Percentiles rank a stretch among this genome's conserved stretches.
Evolutionary conservation across 2,888 invertebrate species (phyloP).

Genomic region (Phaedon cochleariae): DNA sequence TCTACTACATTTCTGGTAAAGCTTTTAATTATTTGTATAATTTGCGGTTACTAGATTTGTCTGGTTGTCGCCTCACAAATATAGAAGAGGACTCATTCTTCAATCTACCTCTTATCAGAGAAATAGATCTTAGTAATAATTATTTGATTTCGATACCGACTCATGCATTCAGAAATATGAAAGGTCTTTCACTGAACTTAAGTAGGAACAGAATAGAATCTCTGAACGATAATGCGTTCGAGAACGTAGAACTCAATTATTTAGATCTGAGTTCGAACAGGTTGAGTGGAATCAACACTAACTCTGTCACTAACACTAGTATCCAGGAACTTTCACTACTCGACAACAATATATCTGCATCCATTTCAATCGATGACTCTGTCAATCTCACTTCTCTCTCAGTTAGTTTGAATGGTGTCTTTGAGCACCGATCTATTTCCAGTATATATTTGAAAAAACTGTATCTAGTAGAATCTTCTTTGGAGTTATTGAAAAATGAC

Average conservation of each 20-base stretch:
- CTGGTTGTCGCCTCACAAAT: slow-evolving; percentile 8
- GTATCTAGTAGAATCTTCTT: slow-evolving; percentile 4
- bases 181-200: background rate
- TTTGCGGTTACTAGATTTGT: slow-evolving; percentile 9
- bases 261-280: slow-evolving; percentile 21
- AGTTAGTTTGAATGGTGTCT: slow-evolving; percentile 15
- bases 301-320: slow-evolving; percentile 4
- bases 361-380: slow-evolving; percentile 1
- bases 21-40: slow-evolving; percentile 18
- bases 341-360: slow-evolving; percentile 12
- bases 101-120: background rate
- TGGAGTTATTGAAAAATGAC: slow-evolving; percentile 12
- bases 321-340: background rate
- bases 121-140: slow-evolving; percentile 14
- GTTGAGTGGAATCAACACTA: background rate
- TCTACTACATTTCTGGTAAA: slow-evolving; percentile 7
- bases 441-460: slow-evolving; percentile 7
- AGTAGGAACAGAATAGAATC: background rate
- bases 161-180: background rate
- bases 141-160: background rate
- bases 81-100: slow-evolving; percentile 17
- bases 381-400: background rate
- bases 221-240: slow-evolving; percentile 5
- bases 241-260: background rate
- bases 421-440: background rate